A percentile compares a stretch with the other conserved stretches of the same genome.
These are phyloP conservation scores for Cryptosula pallasiana DNA, from an alignment of 2,888 invertebrate species.

Conservation along the genomic window DNA sequence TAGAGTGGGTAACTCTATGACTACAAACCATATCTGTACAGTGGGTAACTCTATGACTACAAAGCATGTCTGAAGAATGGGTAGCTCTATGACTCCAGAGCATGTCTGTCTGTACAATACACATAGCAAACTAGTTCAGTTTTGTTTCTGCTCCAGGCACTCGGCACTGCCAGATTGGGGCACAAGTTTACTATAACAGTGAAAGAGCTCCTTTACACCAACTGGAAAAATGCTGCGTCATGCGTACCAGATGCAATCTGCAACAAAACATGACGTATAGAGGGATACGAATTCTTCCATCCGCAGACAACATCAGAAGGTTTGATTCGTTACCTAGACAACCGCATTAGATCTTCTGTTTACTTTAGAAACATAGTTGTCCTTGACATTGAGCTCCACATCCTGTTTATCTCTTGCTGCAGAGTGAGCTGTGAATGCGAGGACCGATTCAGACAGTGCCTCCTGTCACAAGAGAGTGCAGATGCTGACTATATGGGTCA, in stretches of 20 bases:
- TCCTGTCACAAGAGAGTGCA: background rate
- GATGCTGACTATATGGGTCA: background rate
- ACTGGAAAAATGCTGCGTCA: background rate
- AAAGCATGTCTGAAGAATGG: too few species aligned
- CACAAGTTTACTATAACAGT: background rate
- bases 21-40: too few species aligned
- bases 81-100: too few species aligned
- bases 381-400: too few species aligned
- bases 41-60: too few species aligned
- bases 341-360: too few species aligned
- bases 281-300: background rate
- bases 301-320: conserved; percentile 3
- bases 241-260: background rate
- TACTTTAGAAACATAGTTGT: too few species aligned
- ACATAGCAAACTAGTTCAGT: too few species aligned
- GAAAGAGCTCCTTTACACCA: background rate
- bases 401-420: background rate
- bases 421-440: conserved; percentile 2
- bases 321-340: too few species aligned
- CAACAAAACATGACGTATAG: background rate
- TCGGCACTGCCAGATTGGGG: background rate
- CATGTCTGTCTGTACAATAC: too few species aligned
- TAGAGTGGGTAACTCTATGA: too few species aligned
- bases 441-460: background rate
- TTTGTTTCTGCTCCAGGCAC: too few species aligned